Conservation (phyloP, 2,113 vertebrate genomes). For the Hiodon alosoides region DNA sequence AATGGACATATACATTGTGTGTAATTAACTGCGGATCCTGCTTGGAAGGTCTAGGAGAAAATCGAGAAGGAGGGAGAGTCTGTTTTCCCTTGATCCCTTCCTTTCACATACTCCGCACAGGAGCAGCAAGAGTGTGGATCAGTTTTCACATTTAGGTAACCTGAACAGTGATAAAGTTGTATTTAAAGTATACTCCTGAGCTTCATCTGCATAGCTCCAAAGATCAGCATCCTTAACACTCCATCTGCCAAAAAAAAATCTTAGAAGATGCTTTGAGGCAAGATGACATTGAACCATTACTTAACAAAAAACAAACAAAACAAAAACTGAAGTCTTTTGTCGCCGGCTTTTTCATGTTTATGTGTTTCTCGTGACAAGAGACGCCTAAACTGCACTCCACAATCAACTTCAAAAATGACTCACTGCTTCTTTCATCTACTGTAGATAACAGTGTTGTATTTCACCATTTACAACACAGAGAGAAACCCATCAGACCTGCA, state of each 20-base stretch:
- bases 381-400: neutral
- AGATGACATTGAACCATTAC: constrained; percentile 2
- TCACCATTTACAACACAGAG: constrained; percentile 21
- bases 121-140: constrained; percentile 3
- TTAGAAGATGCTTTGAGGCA: constrained; percentile 11
- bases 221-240: neutral
- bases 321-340: constrained; percentile 15
- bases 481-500: neutral
- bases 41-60: neutral
- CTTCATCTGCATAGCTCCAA: neutral
- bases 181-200: constrained; percentile 3
- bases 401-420: constrained; percentile 23
- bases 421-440: constrained; percentile 20
- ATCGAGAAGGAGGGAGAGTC: constrained; percentile 3
- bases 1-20: neutral
- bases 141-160: constrained; percentile 14
- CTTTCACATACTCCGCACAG: constrained; percentile 15
- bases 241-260: neutral
- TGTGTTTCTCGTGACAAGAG: neutral
- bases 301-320: neutral
- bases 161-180: neutral
- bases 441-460: constrained; percentile 24
- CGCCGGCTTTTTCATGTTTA: neutral
- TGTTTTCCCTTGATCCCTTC: constrained; percentile 34
- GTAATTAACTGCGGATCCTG: neutral